Conservation (phyloP, 2,888 invertebrate genomes). For the Limenitis camilla region DNA sequence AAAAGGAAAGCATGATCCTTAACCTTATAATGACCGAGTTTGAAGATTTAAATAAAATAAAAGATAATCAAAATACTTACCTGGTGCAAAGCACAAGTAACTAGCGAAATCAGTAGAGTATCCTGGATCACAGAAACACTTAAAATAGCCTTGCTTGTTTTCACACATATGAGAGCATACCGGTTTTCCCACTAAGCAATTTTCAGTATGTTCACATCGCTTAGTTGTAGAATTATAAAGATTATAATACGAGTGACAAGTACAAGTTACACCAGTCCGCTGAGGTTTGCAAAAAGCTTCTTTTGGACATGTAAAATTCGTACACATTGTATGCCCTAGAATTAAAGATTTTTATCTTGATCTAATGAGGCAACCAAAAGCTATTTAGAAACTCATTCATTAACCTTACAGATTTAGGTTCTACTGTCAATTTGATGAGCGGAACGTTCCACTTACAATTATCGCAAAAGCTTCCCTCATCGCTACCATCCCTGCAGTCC, state of each 20-base stretch:
- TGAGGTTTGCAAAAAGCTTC: constrained; percentile 42
- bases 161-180: constrained; percentile 81
- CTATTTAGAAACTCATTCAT: neutral
- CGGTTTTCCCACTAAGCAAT: constrained; percentile 76
- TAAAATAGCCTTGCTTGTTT: constrained; percentile 74
- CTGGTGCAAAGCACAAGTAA: constrained; percentile 48
- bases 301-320: constrained; percentile 37
- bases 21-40: too few species aligned
- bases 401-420: neutral
- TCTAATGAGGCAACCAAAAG: neutral
- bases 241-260: constrained; percentile 69
- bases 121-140: constrained; percentile 77
- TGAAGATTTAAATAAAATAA: neutral
- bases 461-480: constrained; percentile 75
- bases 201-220: constrained; percentile 75
- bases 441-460: constrained; percentile 34
- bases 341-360: neutral
- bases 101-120: constrained; percentile 34
- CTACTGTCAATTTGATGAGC: too few species aligned
- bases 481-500: constrained; percentile 84
- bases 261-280: constrained; percentile 61
- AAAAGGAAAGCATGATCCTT: too few species aligned
- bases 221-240: constrained; percentile 44
- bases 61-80: constrained; percentile 30
- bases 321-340: constrained; percentile 55